Evolutionary conservation across 2,113 vertebrate genomes (phyloP).

Genomic region (Dicerorhinus sumatrensis): DNA sequence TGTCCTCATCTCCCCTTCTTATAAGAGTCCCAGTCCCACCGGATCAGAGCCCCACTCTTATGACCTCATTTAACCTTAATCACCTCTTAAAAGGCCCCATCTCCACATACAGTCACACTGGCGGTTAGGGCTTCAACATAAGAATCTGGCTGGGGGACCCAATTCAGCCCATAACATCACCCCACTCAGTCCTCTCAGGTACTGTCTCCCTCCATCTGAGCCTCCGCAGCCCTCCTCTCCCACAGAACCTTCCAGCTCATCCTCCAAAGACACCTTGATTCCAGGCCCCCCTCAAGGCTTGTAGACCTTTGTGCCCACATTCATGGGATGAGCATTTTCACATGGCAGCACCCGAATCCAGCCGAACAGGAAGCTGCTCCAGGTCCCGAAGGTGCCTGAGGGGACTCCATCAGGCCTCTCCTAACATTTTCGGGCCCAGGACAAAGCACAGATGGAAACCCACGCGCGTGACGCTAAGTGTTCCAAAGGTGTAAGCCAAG

Average conservation of each 20-base stretch:
- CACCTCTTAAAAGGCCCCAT: background rate
- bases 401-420: background rate
- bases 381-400: rapidly evolving
- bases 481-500: rapidly evolving
- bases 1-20: background rate
- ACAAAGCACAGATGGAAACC: background rate
- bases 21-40: rapidly evolving
- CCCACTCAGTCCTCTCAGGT: background rate
- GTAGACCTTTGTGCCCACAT: background rate
- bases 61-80: background rate
- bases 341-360: rapidly evolving
- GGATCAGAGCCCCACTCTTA: too few species aligned
- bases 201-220: rapidly evolving
- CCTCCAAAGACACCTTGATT: background rate
- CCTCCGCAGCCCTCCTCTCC: background rate
- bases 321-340: background rate
- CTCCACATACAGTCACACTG: background rate
- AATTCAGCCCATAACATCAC: background rate
- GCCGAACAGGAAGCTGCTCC: background rate
- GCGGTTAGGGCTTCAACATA: background rate
- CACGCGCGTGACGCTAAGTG: background rate
- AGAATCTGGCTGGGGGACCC: background rate
- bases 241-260: background rate
- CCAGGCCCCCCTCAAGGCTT: background rate
- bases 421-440: background rate